Conservation (phyloP, 1,140 invertebrate genomes). For the Nylanderia fulva region DNA sequence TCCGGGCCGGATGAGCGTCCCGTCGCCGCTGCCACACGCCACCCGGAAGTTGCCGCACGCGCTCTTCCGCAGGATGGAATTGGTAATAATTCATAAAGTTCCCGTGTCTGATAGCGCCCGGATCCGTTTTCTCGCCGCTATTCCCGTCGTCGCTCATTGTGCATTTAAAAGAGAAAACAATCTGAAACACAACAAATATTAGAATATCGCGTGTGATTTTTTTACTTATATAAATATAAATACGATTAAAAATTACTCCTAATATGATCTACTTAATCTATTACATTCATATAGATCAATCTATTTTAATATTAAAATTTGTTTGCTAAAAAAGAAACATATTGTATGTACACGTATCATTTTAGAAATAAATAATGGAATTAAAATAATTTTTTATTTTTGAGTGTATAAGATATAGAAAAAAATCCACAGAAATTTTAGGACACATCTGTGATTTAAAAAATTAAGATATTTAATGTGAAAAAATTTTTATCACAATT, state of each 20-base stretch:
- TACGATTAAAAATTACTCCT: background rate
- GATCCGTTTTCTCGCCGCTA: conserved; percentile 84
- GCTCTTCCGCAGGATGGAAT: conserved; percentile 90
- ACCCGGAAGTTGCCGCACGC: conserved; percentile 88
- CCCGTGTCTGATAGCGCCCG: conserved; percentile 91
- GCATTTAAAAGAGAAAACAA: background rate
- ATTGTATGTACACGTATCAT: background rate
- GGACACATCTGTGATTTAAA: background rate
- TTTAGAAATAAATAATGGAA: background rate
- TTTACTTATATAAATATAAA: background rate
- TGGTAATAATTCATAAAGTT: conserved; percentile 96
- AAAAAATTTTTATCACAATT: conserved; percentile 11
- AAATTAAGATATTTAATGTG: background rate
- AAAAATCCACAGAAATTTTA: background rate
- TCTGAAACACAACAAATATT: conserved; percentile 40
- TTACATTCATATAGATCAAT: background rate
- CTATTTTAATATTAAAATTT: background rate
- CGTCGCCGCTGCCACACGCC: conserved; percentile 86
- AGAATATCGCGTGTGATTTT: background rate
- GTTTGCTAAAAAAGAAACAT: background rate
- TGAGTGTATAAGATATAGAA: background rate
- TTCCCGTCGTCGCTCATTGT: conserved; percentile 49
- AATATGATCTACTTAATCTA: background rate
- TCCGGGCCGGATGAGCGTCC: conserved; percentile 73
- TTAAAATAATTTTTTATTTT: background rate